Evolutionary conservation across 2,113 vertebrate genomes (phyloP), one percentile per base, ranked within the genome.

Genomic region (Ranitomeya imitator): DNA sequence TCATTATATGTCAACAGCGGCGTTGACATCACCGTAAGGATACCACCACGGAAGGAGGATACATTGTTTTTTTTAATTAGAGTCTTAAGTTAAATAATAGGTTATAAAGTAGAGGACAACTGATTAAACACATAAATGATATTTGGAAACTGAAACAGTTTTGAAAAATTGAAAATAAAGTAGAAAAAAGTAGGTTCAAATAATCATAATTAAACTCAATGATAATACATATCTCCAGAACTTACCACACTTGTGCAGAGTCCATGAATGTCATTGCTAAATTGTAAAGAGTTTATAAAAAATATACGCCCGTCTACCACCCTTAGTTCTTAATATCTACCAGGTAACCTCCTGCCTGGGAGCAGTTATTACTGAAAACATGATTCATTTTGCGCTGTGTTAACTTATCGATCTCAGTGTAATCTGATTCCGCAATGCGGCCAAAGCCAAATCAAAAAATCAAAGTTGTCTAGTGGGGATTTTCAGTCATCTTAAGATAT

Each of bases 391-490:
- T 21, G 76, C 23, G 71, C 85, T 86, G 73, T 86, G 71, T 86
- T 77, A 86, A 86, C 69, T 61, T 86, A 86, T 86, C 63, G 85
- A 86, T 86, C 73, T 8, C 57, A 60, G n/a, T 15, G 73, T 86
- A 77, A 78, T 76, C 59, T 73, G 55, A 86, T 86, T 86, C 73
- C 9, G 51, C 12, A 52, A n/a, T 63, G 21, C 37, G 15, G 85
- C 73, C 60, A 5, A 52, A 86, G 57, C 85, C 59, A 61, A 78
- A 86, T 78, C 11, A 16, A 57, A 45, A 61, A 77, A 76, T 74
- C 71, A 77, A 63, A 78, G 63, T 18, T 3, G 6, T 61, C 71
- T 71, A 76, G 51, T 26, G 71, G 71, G 84, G 26, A 59, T 76
- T 31, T 61, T 57, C 67, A 45, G 7, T 45, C 37, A 37, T 51